A percentile compares a stretch with the other conserved stretches of the same genome.
Evolutionary conservation across 2,888 invertebrate species (phyloP).

Genomic region (Stictocephala bisonia): DNA sequence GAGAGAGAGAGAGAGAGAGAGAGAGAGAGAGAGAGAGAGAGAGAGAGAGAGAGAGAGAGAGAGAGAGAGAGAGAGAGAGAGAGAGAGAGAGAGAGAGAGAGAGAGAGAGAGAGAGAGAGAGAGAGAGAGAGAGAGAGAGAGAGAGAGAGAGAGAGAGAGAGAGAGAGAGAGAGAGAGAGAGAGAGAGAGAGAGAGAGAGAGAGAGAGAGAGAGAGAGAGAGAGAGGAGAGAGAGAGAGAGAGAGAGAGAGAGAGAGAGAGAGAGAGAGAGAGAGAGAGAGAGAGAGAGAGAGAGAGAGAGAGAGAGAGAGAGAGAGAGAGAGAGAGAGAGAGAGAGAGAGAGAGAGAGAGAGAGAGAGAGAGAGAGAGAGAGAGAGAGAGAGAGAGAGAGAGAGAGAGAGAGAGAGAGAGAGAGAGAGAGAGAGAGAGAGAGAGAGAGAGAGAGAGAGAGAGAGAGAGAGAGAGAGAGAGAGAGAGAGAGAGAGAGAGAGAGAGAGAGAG

Average conservation of each 20-base stretch:
- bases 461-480: slow-evolving; percentile 19
- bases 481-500: slow-evolving; percentile 24
- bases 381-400: slow-evolving; percentile 21
- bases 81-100: slow-evolving; percentile 5
- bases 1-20: not conserved
- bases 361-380: slow-evolving; percentile 21
- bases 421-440: slow-evolving; percentile 21
- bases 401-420: slow-evolving; percentile 24
- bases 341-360: slow-evolving; percentile 5
- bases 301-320: slow-evolving; percentile 2
- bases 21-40: slow-evolving; percentile 24
- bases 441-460: slow-evolving; percentile 21
- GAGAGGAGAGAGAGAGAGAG: slow-evolving; percentile 14
- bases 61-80: slow-evolving; percentile 24
- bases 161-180: slow-evolving; percentile 15
- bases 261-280: slow-evolving; percentile 21
- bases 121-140: slow-evolving; percentile 19
- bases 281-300: not conserved
- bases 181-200: slow-evolving; percentile 16
- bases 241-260: slow-evolving; percentile 19
- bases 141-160: slow-evolving; percentile 12
- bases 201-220: not conserved
- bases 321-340: slow-evolving; percentile 16
- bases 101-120: slow-evolving; percentile 24
- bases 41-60: slow-evolving; percentile 24